Conservation (phyloP, 64 coral and sea anemone species). For the Stichodactyla mertensii region DNA sequence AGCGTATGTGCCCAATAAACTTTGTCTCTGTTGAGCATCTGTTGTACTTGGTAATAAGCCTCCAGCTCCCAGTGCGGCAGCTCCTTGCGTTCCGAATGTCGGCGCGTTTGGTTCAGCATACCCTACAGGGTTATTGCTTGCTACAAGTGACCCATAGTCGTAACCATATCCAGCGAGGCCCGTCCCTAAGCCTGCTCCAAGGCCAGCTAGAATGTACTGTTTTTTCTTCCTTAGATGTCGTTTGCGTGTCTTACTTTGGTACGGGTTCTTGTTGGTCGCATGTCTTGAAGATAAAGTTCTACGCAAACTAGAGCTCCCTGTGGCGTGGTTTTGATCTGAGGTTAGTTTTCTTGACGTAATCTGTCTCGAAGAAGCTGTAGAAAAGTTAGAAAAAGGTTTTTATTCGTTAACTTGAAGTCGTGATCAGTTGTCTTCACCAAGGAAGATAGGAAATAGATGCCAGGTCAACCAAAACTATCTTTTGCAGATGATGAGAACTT, state of each 20-base stretch:
- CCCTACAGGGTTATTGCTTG: slow-evolving; percentile 2
- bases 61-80: neutral
- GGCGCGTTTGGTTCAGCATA: neutral
- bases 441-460: no score
- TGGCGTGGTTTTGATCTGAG: neutral
- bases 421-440: no score
- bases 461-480: no score
- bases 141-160: neutral
- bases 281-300: neutral
- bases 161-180: slow-evolving; percentile 8
- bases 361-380: neutral
- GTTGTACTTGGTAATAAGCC: neutral
- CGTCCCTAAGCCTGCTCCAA: neutral
- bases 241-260: slow-evolving; percentile 23
- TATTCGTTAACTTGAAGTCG: no score
- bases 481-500: no score
- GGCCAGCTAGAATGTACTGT: slow-evolving; percentile 1
- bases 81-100: neutral
- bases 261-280: neutral
- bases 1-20: neutral
- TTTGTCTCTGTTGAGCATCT: neutral
- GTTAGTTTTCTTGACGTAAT: neutral
- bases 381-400: neutral
- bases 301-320: neutral
- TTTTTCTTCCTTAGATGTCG: slow-evolving; percentile 26